These are phyloP conservation scores for Huso huso DNA, from an alignment of 2,797 vertebrate species.

Conservation along the genomic window DNA sequence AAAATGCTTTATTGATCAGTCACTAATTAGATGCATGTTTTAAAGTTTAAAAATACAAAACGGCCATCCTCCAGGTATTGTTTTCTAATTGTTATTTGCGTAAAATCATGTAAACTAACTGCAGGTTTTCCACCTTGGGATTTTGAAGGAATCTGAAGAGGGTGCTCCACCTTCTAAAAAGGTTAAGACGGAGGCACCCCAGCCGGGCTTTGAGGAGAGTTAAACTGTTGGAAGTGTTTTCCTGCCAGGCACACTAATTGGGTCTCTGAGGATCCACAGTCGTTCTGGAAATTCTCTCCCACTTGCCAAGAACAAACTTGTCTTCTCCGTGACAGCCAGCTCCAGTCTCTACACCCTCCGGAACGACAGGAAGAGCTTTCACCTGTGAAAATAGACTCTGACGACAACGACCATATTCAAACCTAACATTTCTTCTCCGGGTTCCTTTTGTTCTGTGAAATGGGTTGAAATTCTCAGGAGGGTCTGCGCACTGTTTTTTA, in stretches of 20 bases:
- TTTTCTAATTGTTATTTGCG: too few species aligned
- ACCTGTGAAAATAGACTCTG: too few species aligned
- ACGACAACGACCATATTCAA: too few species aligned
- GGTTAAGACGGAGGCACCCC: conserved; percentile 82
- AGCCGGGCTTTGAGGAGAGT: conserved; percentile 84
- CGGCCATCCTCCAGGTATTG: too few species aligned
- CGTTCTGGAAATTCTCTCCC: conserved; percentile 37
- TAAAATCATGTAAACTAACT: too few species aligned
- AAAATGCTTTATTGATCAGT: too few species aligned
- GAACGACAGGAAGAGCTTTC: too few species aligned
- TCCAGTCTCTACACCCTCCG: too few species aligned
- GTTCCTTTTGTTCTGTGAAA: conserved; percentile 51
- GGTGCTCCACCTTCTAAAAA: conserved; percentile 85
- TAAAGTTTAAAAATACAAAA: too few species aligned
- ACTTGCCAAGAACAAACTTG: background rate
- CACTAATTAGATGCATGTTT: too few species aligned
- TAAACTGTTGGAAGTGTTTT: conserved; percentile 53
- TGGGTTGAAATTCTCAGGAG: conserved; percentile 74
- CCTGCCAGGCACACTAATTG: conserved; percentile 56
- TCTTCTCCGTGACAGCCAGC: too few species aligned
- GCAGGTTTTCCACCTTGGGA: too few species aligned
- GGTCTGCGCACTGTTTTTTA: conserved; percentile 89
- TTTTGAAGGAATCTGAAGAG: conserved; percentile 75
- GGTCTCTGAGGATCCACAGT: conserved; percentile 26
- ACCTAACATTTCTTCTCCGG: background rate